Evolutionary conservation across 2,113 vertebrate genomes (phyloP), one percentile per base, ranked within the genome.

Genomic region (Ariopsis seemanni): DNA sequence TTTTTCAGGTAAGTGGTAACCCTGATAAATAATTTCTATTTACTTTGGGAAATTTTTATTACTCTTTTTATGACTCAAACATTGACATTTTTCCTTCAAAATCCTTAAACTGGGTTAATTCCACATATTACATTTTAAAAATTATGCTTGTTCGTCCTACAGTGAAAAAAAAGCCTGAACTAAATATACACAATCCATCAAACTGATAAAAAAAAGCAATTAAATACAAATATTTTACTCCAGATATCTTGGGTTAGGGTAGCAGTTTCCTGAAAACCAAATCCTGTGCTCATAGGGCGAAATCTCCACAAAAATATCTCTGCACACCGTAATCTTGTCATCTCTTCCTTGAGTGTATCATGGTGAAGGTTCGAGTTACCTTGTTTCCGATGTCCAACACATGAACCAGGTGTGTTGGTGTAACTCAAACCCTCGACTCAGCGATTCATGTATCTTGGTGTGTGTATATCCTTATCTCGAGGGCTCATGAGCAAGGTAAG

Each of bases 401-500:
- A 48, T 69, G 57, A 65, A 53, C 48, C 69, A 78, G 78, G 8
- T 55, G 58, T 72, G 82, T 30, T 34, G 58, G 86, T 85, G 85
- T 88, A 88, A 85, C 52, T 71, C 30, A 27, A 85, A 58, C 60
- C 85, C 82, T 30, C 62, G 8, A 27, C 62, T 53, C 57, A 14
- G 71, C 7, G 63, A 69, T 20, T 50, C 78, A 42, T 83, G 62
- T 80, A 78, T 55, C 50, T 78, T 3, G 75, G 80, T 77, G 58
- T 25, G 65, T 81, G 10, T 15, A 50, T n/a, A 4, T 55, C 22
- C 72, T 75, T 89, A 75, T 77, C 87, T 75, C 50, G 50, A 79
- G 25, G 58, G 72, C 75, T 72, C 53, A 86, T 83, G 27, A 69
- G 82, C 87, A 75, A 85, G 83, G 60, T 60, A 77, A 55, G 58